phyloP scores from a whole-genome alignment of 2,797 vertebrate genomes.

The Meriones psammophilus region DNA sequence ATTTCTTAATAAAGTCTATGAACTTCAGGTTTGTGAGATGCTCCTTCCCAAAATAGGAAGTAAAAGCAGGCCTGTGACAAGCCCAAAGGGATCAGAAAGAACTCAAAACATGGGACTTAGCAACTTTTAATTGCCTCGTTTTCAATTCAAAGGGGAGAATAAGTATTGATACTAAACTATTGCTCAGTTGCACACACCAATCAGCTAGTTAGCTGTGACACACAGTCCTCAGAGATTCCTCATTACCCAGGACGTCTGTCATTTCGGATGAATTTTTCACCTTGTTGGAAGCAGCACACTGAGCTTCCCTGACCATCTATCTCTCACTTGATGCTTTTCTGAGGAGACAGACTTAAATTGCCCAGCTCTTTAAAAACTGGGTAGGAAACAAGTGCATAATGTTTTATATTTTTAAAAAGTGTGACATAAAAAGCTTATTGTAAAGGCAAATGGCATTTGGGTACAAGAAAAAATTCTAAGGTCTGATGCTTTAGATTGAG shows the following conservation, averaged over 20 bases:
- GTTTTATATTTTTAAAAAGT: conserved; percentile 17
- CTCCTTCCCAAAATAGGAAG: conserved; percentile 70
- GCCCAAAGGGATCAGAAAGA: conserved; percentile 67
- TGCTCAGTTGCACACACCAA: conserved; percentile 6
- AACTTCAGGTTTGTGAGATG: conserved; percentile 85
- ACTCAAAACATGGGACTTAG: conserved; percentile 78
- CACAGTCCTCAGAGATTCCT: conserved; percentile 61
- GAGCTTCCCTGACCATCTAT: conserved; percentile 45
- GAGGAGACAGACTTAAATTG: conserved; percentile 14
- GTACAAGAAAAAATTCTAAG: not conserved
- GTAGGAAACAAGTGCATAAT: conserved; percentile 7
- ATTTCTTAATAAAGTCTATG: conserved; percentile 84
- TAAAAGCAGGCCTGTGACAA: conserved; percentile 78
- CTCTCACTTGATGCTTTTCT: conserved; percentile 33
- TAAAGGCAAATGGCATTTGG: not conserved
- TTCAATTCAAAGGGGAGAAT: conserved; percentile 78
- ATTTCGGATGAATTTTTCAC: conserved; percentile 79
- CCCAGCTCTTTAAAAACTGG: not conserved
- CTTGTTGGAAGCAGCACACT: conserved; percentile 71
- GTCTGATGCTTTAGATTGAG: not conserved
- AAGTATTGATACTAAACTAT: conserved; percentile 73
- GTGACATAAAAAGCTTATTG: not conserved
- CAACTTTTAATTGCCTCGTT: conserved; percentile 82
- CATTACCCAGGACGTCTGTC: conserved; percentile 72
- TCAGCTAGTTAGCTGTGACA: conserved; percentile 65